phyloP scores from a whole-genome alignment of 1,140 invertebrate species.

The Aphelinus certus region DNA sequence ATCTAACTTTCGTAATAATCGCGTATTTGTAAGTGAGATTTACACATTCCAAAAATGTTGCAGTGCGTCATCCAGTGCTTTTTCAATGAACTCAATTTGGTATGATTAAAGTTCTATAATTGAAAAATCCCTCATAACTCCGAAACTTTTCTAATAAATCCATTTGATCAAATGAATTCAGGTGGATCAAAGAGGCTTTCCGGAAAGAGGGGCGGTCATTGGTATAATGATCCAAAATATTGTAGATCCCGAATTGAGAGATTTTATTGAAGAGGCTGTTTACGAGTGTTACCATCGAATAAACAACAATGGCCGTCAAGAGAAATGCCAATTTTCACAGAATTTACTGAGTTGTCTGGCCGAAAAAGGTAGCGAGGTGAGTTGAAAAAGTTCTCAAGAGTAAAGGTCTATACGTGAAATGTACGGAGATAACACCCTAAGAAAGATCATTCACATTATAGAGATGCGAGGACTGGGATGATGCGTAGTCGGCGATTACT shows the following conservation, averaged over 20 bases:
- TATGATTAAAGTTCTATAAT: slow-evolving; percentile 41
- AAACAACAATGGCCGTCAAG: slow-evolving; percentile 47
- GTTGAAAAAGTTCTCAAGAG: slow-evolving; percentile 22
- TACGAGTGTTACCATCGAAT: slow-evolving; percentile 59
- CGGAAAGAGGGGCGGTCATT: slow-evolving; percentile 51
- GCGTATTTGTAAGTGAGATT: slow-evolving; percentile 16
- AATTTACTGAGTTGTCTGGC: slow-evolving; percentile 56
- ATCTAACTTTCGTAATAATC: not conserved
- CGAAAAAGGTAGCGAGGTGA: slow-evolving; percentile 60
- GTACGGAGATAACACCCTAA: not conserved
- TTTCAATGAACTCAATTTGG: slow-evolving; percentile 60
- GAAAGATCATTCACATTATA: slow-evolving; percentile 47
- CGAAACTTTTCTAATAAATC: not conserved
- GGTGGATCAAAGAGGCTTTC: slow-evolving; percentile 61
- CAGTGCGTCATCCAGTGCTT: slow-evolving; percentile 62
- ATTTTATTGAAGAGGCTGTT: slow-evolving; percentile 61
- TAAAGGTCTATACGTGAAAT: too few species aligned
- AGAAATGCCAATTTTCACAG: slow-evolving; percentile 62
- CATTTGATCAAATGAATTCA: slow-evolving; percentile 23
- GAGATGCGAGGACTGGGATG: slow-evolving; percentile 63
- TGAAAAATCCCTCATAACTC: not conserved
- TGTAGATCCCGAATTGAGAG: slow-evolving; percentile 55
- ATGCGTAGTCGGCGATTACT: slow-evolving; percentile 3
- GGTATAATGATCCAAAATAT: slow-evolving; percentile 55
- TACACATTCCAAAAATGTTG: slow-evolving; percentile 39